A percentile compares a stretch with the other conserved stretches of the same genome.
These are phyloP conservation scores for Chrysemys picta DNA, from an alignment of 2,113 vertebrate species.

Conservation along the genomic window DNA sequence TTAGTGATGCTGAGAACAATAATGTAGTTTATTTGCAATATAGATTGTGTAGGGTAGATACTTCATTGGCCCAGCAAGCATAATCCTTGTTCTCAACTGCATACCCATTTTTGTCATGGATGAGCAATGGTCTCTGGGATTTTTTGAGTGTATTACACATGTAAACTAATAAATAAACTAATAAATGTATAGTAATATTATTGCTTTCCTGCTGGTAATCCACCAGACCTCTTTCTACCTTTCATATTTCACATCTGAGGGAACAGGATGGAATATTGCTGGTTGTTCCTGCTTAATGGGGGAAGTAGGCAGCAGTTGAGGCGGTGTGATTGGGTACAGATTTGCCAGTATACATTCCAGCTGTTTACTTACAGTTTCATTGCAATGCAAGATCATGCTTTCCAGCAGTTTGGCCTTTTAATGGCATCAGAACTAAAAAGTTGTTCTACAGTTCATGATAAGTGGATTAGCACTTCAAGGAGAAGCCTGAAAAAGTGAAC, in stretches of 20 bases:
- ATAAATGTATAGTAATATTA: conserved; percentile 48
- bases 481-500: background rate
- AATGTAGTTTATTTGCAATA: background rate
- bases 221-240: conserved; percentile 50
- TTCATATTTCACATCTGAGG: background rate
- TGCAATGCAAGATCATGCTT: conserved; percentile 51
- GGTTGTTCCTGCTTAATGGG: background rate
- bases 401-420: conserved; percentile 25
- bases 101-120: background rate
- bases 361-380: conserved; percentile 62
- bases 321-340: background rate
- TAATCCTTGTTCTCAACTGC: background rate
- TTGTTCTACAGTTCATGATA: conserved; percentile 52
- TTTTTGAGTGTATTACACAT: conserved; percentile 32
- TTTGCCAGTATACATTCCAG: conserved; percentile 33
- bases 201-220: conserved; percentile 42
- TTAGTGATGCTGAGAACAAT: background rate
- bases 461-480: conserved; percentile 24
- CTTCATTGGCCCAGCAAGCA: background rate
- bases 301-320: conserved; percentile 4
- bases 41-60: conserved; percentile 3
- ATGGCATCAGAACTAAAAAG: conserved; percentile 12
- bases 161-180: conserved; percentile 49
- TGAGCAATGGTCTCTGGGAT: conserved; percentile 6
- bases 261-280: background rate